A percentile compares a stretch with the other conserved stretches of the same genome.
phyloP scores from a whole-genome alignment of 2,888 invertebrate genomes.

The Chrysomela aeneicollis region DNA sequence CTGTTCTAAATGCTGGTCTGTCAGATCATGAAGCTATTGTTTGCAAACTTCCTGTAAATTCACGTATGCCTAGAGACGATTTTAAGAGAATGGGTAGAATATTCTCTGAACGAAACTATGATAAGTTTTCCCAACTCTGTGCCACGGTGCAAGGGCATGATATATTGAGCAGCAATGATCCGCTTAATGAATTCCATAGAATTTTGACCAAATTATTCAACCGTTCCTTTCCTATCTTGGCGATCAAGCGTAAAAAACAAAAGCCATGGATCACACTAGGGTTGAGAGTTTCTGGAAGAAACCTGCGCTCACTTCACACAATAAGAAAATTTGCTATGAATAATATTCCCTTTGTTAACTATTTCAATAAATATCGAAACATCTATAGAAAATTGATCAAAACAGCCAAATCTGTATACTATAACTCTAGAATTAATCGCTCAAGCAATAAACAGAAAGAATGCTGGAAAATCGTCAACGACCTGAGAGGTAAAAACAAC shows the following conservation, averaged over 20 bases:
- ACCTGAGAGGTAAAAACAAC: no score
- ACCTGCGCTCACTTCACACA: conserved; percentile 6
- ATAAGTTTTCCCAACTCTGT: not conserved
- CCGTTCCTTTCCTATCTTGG: conserved; percentile 3
- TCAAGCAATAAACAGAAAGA: no score
- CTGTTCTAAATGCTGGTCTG: conserved; percentile 12
- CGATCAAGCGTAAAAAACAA: conserved; percentile 8
- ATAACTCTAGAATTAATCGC: no score
- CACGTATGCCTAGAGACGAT: conserved; percentile 4
- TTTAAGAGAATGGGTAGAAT: conserved; percentile 2
- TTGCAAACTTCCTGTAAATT: conserved; percentile 9
- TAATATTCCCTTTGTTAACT: no score
- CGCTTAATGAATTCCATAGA: conserved; percentile 1
- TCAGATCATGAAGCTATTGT: conserved; percentile 8
- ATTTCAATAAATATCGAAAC: no score
- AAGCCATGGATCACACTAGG: conserved; percentile 8
- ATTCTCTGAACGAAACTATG: not conserved
- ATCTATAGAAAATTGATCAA: no score
- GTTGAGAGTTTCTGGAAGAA: not conserved
- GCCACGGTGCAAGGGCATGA: no score
- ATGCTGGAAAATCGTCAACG: no score
- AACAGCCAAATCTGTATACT: no score
- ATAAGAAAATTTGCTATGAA: no score
- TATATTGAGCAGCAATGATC: not conserved
- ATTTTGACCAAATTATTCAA: not conserved